A percentile compares a stretch with the other conserved stretches of the same genome.
Evolutionary conservation across 2,888 invertebrate genomes (phyloP).

Genomic region (Drosophila rubida): DNA sequence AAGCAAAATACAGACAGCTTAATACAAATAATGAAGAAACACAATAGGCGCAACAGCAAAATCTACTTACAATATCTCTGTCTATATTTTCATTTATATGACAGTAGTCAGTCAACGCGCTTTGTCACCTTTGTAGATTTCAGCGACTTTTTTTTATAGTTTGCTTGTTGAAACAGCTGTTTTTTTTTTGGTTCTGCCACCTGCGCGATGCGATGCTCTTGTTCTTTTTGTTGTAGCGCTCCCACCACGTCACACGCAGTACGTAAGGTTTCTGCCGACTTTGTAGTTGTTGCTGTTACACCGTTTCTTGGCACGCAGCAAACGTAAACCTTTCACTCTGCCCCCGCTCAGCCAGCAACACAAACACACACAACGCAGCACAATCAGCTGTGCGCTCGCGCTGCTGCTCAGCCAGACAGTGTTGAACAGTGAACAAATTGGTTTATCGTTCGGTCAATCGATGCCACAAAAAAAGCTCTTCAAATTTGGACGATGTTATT

Average conservation of each 20-base stretch:
- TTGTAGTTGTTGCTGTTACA: conserved; percentile 31
- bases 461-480: conserved; percentile 39
- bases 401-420: conserved; percentile 15
- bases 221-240: conserved; percentile 30
- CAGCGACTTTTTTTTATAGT: conserved; percentile 37
- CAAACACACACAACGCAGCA: conserved; percentile 28
- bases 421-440: conserved; percentile 38
- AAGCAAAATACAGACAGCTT: conserved; percentile 50
- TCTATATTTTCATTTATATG: conserved; percentile 49
- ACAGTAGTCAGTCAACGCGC: conserved; percentile 41
- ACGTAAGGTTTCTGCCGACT: background rate
- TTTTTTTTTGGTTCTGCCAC: conserved; percentile 64
- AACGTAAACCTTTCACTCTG: conserved; percentile 48
- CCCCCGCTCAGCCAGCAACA: conserved; percentile 41
- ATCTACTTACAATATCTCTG: conserved; percentile 50
- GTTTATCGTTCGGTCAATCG: conserved; percentile 47
- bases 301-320: conserved; percentile 40
- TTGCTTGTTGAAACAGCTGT: conserved; percentile 75
- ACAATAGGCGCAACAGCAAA: conserved; percentile 27
- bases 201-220: conserved; percentile 36
- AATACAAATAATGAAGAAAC: conserved; percentile 32
- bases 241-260: conserved; percentile 63
- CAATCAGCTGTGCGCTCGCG: conserved; percentile 62
- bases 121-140: conserved; percentile 51
- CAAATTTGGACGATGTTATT: conserved; percentile 34